Percentiles rank a stretch among this genome's conserved stretches.
Evolutionary conservation across 2,797 vertebrate genomes (phyloP).

Genomic region (Pseudochirops corinnae): DNA sequence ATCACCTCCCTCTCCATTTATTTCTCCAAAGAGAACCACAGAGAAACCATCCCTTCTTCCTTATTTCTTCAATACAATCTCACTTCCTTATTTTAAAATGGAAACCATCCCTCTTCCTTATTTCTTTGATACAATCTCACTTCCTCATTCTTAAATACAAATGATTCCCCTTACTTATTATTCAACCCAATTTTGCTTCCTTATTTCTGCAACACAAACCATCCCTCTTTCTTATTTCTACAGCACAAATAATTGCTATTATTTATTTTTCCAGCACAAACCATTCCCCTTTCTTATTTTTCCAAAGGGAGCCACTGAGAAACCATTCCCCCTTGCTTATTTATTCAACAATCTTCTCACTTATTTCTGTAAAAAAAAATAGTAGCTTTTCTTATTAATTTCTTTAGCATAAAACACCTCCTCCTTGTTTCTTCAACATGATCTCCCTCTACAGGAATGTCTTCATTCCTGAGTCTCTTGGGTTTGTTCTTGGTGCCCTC

Average conservation of each 20-base stretch:
- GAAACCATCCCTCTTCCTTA: background rate
- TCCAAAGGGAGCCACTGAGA: background rate
- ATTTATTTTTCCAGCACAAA: background rate
- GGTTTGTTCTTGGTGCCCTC: background rate
- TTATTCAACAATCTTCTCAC: background rate
- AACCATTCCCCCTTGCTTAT: background rate
- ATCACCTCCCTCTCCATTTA: background rate
- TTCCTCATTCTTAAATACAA: background rate
- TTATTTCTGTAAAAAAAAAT: background rate
- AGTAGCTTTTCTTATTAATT: background rate
- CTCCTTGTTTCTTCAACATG: background rate
- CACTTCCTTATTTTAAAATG: constrained; percentile 3
- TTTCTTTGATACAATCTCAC: background rate
- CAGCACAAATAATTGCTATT: background rate
- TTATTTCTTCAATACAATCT: background rate
- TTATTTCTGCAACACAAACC: background rate
- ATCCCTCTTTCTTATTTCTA: background rate
- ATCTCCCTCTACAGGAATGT: background rate
- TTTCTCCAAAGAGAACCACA: background rate
- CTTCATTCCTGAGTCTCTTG: background rate
- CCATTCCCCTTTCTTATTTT: background rate
- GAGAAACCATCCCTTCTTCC: background rate
- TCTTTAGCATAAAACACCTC: background rate
- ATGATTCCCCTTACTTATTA: background rate
- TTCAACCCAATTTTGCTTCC: background rate